Conservation (phyloP, 2,888 invertebrate species). For the Pseudococcus viburni region DNA sequence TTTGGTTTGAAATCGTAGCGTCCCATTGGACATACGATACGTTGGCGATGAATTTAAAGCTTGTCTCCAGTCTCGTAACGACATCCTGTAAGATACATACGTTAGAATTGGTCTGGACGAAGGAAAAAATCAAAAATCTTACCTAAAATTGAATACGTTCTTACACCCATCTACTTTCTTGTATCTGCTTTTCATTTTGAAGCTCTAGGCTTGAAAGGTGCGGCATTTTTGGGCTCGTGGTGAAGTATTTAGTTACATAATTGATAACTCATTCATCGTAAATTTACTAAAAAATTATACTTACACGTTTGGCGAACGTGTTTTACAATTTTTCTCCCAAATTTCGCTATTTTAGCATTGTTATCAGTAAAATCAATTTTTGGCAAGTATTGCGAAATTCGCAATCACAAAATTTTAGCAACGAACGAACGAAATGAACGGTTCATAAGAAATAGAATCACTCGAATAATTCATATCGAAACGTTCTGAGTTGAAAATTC, state of each 20-base stretch:
- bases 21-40: conserved; percentile 89
- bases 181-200: conserved; percentile 56
- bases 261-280: neutral
- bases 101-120: too few species aligned
- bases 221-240: neutral
- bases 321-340: neutral
- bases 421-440: neutral
- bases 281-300: neutral
- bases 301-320: neutral
- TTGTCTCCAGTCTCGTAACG: conserved; percentile 87
- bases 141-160: conserved; percentile 51
- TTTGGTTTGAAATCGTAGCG: conserved; percentile 86
- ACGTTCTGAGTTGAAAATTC: neutral
- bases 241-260: neutral
- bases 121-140: neutral
- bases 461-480: neutral
- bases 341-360: neutral
- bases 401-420: neutral
- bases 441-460: neutral
- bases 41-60: conserved; percentile 88
- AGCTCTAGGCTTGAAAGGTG: too few species aligned
- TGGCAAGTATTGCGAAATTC: neutral
- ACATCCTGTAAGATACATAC: conserved; percentile 46
- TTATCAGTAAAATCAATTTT: neutral
- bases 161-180: conserved; percentile 57